These are phyloP conservation scores for Trachymyrmex cornetzi DNA, from an alignment of 1,140 invertebrate species.

Conservation along the genomic window DNA sequence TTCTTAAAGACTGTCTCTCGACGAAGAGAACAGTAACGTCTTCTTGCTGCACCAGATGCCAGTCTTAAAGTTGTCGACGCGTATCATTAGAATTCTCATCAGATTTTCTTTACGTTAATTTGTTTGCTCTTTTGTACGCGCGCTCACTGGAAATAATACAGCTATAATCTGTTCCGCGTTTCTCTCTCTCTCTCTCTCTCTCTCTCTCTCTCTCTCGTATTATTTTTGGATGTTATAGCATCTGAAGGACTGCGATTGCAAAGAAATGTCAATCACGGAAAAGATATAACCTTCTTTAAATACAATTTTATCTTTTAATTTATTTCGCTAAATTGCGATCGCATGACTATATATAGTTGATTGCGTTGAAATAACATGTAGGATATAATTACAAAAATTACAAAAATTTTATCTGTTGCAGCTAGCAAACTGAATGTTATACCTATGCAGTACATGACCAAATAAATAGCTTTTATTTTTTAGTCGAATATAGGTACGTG, in stretches of 20 bases:
- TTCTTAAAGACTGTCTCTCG: constrained; percentile 39
- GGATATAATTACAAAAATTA: too few species aligned
- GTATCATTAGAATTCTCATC: constrained; percentile 51
- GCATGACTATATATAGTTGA: too few species aligned
- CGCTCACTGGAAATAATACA: constrained; percentile 54
- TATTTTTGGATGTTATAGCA: neutral
- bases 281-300: neutral
- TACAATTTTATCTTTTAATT: too few species aligned
- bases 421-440: too few species aligned
- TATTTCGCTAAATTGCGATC: too few species aligned
- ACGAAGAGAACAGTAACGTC: constrained; percentile 52
- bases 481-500: too few species aligned
- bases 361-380: too few species aligned
- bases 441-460: too few species aligned
- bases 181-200: neutral
- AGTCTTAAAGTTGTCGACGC: constrained; percentile 74
- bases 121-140: neutral
- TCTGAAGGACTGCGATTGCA: neutral
- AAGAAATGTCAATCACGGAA: neutral
- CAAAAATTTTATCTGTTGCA: too few species aligned
- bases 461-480: too few species aligned
- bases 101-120: constrained; percentile 38
- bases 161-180: constrained; percentile 58
- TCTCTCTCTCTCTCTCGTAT: neutral
- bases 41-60: constrained; percentile 45